phyloP scores from a whole-genome alignment of 2,113 vertebrate species.

The Regulus satrapa region DNA sequence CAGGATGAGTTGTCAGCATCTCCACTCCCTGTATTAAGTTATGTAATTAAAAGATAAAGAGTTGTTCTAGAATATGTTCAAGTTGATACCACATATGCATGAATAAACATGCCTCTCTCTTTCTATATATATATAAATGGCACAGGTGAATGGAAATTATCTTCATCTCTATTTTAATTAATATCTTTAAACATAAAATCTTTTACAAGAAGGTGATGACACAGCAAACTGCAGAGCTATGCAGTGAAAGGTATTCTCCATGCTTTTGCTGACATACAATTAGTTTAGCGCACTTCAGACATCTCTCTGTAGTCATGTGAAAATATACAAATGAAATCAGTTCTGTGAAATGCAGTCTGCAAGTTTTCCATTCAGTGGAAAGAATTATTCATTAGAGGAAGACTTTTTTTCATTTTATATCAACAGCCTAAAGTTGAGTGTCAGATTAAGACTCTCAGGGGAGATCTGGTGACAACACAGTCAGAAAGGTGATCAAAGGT shows the following conservation, averaged over 20 bases:
- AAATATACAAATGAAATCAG: not conserved
- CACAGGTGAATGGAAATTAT: not conserved
- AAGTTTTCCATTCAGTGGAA: not conserved
- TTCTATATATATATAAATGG: not conserved
- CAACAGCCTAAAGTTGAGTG: not conserved
- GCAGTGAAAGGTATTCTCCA: not conserved
- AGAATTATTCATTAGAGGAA: constrained; percentile 5
- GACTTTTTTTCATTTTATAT: not conserved
- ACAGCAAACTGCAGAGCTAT: not conserved
- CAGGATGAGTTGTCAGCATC: not conserved
- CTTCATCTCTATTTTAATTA: not conserved
- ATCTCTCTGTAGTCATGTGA: not conserved
- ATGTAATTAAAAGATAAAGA: not conserved
- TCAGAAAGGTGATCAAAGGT: constrained; percentile 1
- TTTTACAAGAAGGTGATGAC: not conserved
- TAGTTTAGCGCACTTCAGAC: not conserved
- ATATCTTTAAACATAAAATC: not conserved
- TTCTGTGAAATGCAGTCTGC: not conserved
- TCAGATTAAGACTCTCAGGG: not conserved
- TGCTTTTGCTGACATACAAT: not conserved
- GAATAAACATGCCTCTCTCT: not conserved
- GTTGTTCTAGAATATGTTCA: not conserved
- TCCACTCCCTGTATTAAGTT: not conserved
- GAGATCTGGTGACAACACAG: not conserved
- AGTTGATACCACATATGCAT: not conserved